Evolutionary conservation across 2,113 vertebrate species (phyloP), one percentile per base, ranked within the genome.

Genomic region (Brienomyrus brachyistius): DNA sequence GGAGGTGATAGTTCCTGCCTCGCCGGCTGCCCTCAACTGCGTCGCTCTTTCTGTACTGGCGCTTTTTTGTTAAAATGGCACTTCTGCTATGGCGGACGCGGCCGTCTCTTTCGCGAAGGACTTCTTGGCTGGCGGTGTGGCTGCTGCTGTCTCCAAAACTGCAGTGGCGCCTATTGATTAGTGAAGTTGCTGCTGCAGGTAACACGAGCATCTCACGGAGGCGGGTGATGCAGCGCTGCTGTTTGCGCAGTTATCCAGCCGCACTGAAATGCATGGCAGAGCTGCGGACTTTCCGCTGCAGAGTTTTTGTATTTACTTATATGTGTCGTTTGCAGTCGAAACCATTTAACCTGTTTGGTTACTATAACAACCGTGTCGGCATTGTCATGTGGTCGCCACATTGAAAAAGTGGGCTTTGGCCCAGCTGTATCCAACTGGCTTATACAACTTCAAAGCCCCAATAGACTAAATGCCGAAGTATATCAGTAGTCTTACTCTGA

Each of bases 181-280:
- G 96, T 97, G 89, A 97, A 97, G 93, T 94, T 97, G 86, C 92
- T 97, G 90, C 95, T 97, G 23, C 96, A 97, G 96, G 96, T 97
- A 90, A 91, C 40, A 35, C 19, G n/a, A 47, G 31, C 89, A 19
- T 56, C 19, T 45, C 27, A 5, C 35, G 51, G 27, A 2, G 50
- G 15, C 6, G 7, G 77, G 70, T 4, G 70, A 27, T 17, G 51
- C 47, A 19, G 35, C 19, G 3, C 17, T 6, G 13, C 19, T 47
- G 52, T 35, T 62, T 35, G 21, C 13, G 27, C 6, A 51, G 17
- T 35, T 31, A n/a, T 5, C 9, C 48, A 0, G 19, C 50, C 40
- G 47, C 31, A 83, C 51, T 10, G 11, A 21, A 43, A 45, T 19
- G 48, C n/a, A 31, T 31, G 45, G 9, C 84, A 17, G 21, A 85